Conservation (phyloP, 35 echinoderm and acorn worm genomes). For the Ophiothrix spiculata region DNA sequence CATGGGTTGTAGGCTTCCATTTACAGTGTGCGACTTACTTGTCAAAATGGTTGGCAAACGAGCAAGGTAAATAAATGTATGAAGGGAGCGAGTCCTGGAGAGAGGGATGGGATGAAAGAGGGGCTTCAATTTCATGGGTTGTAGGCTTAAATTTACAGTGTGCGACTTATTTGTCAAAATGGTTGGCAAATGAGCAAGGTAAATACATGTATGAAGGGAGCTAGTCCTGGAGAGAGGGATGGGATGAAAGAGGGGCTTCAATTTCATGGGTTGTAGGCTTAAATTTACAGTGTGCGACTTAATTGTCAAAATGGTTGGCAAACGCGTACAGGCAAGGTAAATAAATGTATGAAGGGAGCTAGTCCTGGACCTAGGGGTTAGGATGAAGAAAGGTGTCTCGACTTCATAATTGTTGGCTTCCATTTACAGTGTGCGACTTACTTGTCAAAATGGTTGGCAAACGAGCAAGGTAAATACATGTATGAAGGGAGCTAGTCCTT, state of each 20-base stretch:
- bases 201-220: neutral
- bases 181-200: neutral
- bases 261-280: conserved; percentile 15
- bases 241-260: too few relatives aligned
- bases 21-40: neutral
- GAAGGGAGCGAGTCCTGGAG: too few relatives aligned
- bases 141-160: neutral
- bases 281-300: neutral
- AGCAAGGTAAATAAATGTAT: neutral
- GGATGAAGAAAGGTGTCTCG: too few relatives aligned
- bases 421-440: neutral
- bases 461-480: neutral
- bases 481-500: too few relatives aligned
- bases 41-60: neutral
- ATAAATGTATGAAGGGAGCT: neutral
- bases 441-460: neutral
- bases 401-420: conserved; percentile 15
- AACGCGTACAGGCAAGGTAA: neutral
- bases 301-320: neutral
- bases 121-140: neutral
- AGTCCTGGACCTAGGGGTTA: too few relatives aligned
- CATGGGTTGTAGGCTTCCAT: conserved; percentile 10
- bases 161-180: neutral
- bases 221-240: too few relatives aligned
- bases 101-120: too few relatives aligned